phyloP scores from a whole-genome alignment of 2,113 vertebrate species.

The Percopsis transmontana region DNA sequence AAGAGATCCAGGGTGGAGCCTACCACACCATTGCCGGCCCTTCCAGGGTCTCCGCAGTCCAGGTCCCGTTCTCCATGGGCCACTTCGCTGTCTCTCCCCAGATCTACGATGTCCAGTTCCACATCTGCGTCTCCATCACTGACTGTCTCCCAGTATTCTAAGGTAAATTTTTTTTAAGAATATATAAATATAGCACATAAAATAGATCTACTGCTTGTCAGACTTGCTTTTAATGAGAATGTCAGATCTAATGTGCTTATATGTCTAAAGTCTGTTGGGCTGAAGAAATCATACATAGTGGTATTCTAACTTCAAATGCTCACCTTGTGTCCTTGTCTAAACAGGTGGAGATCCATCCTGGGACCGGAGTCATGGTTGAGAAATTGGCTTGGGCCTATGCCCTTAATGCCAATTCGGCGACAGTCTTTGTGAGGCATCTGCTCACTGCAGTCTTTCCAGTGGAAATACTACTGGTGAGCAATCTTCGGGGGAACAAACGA shows the following conservation, averaged over 20 bases:
- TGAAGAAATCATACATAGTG: background rate
- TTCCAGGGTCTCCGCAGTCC: background rate
- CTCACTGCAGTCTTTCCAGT: background rate
- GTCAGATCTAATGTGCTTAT: too few relatives aligned
- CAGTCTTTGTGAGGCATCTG: background rate
- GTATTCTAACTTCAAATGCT: constrained; percentile 5
- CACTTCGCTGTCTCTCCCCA: background rate
- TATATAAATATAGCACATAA: too few relatives aligned
- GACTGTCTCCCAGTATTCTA: background rate
- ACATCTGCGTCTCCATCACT: background rate
- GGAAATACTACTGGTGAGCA: background rate
- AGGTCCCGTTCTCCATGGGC: background rate
- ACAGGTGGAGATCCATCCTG: too few relatives aligned
- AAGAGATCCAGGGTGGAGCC: background rate
- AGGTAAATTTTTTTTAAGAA: background rate
- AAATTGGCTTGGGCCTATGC: constrained; percentile 1
- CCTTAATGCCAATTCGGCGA: background rate
- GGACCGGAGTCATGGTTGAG: too few relatives aligned
- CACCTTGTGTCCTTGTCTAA: too few relatives aligned
- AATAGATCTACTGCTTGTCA: constrained; percentile 6
- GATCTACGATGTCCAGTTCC: background rate
- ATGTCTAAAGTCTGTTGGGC: too few relatives aligned
- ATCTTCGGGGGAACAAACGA: background rate
- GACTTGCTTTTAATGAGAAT: too few relatives aligned
- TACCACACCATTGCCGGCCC: background rate